These are phyloP conservation scores for Prionailurus bengalensis DNA, from an alignment of 2,113 vertebrate genomes.

Conservation along the genomic window DNA sequence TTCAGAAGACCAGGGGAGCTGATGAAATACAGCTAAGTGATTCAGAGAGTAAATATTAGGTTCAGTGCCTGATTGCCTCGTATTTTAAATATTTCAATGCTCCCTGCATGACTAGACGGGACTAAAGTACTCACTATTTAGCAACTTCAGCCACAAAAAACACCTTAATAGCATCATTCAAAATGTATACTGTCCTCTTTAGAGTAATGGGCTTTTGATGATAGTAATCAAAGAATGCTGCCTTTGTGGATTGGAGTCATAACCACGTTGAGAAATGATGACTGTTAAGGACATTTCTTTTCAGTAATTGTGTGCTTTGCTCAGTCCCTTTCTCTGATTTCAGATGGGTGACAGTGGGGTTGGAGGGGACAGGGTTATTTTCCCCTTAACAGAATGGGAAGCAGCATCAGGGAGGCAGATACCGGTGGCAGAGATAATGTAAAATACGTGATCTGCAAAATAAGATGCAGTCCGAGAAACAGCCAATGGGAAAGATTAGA, in stretches of 20 bases:
- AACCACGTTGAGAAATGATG: constrained; percentile 63
- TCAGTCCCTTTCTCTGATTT: constrained; percentile 64
- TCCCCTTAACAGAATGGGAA: background rate
- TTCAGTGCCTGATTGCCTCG: constrained; percentile 69
- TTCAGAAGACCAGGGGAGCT: constrained; percentile 61
- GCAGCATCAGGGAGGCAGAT: background rate
- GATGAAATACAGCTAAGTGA: constrained; percentile 81
- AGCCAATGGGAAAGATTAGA: background rate
- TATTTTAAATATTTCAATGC: constrained; percentile 82
- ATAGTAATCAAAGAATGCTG: constrained; percentile 75
- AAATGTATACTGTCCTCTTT: constrained; percentile 65
- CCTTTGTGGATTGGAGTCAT: constrained; percentile 60
- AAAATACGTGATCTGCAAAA: background rate
- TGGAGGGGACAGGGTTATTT: background rate
- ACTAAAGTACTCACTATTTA: constrained; percentile 71
- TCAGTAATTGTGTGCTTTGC: constrained; percentile 59
- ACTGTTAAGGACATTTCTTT: constrained; percentile 67
- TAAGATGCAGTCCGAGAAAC: background rate
- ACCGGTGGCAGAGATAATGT: background rate
- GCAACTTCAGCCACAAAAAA: constrained; percentile 68
- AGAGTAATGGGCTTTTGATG: constrained; percentile 76
- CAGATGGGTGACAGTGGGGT: background rate
- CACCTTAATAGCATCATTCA: constrained; percentile 75
- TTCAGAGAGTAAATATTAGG: constrained; percentile 81
- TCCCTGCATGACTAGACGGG: constrained; percentile 19